A percentile compares a stretch with the other conserved stretches of the same genome.
These are phyloP conservation scores for Drymonia ruficornis DNA, from an alignment of 2,888 invertebrate genomes.

Conservation along the genomic window DNA sequence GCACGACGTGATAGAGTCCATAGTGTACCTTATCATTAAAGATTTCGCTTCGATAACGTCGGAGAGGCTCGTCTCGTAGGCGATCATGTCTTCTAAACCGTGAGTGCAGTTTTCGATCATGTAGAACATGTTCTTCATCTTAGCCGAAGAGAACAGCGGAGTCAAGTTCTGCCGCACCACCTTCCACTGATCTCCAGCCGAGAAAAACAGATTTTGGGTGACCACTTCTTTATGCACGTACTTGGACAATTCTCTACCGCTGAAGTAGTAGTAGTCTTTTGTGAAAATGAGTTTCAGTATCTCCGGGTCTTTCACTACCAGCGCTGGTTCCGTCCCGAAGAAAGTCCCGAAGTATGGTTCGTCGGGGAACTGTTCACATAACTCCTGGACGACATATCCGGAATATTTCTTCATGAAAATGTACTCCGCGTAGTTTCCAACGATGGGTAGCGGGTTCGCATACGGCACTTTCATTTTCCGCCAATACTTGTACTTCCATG, in stretches of 20 bases:
- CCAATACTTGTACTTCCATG: constrained; percentile 42
- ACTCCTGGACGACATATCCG: constrained; percentile 27
- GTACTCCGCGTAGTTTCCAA: constrained; percentile 49
- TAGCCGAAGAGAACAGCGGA: constrained; percentile 43
- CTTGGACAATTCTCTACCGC: constrained; percentile 35
- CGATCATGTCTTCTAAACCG: constrained; percentile 34
- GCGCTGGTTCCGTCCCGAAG: constrained; percentile 50
- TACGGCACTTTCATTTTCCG: constrained; percentile 41
- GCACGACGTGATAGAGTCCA: constrained; percentile 47
- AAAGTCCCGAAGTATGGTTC: constrained; percentile 51
- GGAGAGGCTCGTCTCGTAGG: constrained; percentile 20
- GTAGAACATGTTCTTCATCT: constrained; percentile 49
- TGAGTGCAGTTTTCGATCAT: constrained; percentile 40
- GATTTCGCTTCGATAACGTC: constrained; percentile 29
- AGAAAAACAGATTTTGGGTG: constrained; percentile 42
- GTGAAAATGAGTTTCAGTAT: constrained; percentile 41
- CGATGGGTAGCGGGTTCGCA: constrained; percentile 35
- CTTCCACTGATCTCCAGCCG: constrained; percentile 43
- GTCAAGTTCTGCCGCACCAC: constrained; percentile 43
- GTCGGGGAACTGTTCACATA: constrained; percentile 43
- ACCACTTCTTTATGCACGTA: constrained; percentile 34
- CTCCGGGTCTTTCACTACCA: constrained; percentile 41
- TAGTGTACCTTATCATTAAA: constrained; percentile 42
- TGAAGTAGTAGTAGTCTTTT: constrained; percentile 47
- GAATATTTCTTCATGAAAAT: constrained; percentile 37